Percentiles rank a stretch among this genome's conserved stretches.
These are phyloP conservation scores for Megaceryle alcyon DNA, from an alignment of 2,797 vertebrate species.

Conservation along the genomic window DNA sequence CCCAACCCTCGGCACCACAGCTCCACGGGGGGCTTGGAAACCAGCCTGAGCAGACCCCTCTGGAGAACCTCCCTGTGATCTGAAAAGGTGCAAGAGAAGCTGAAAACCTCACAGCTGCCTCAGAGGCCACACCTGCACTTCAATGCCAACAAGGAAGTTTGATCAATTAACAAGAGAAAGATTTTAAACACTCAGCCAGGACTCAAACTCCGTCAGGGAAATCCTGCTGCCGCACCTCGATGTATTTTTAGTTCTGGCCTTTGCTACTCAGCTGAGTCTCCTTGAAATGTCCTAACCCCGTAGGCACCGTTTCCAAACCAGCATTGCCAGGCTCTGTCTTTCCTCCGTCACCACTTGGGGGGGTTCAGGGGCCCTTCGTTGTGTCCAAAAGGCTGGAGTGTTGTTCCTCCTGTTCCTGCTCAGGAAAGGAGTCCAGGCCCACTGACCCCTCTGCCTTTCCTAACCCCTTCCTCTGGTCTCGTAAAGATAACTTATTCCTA, in stretches of 20 bases:
- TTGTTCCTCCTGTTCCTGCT: not conserved
- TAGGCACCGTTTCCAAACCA: accelerated
- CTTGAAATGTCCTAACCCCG: accelerated
- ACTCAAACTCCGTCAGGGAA: not conserved
- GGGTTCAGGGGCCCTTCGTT: not conserved
- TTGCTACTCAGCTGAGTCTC: not conserved
- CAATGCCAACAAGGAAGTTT: accelerated
- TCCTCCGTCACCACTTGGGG: not conserved
- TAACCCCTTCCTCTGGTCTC: not conserved
- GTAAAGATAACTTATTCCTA: not conserved
- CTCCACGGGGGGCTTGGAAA: too few species aligned
- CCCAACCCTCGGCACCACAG: too few species aligned
- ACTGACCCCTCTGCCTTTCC: not conserved
- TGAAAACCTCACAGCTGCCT: not conserved
- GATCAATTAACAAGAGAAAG: not conserved
- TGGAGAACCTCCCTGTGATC: accelerated
- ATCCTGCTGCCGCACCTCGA: not conserved
- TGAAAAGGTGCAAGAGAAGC: accelerated
- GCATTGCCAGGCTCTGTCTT: not conserved
- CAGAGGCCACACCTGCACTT: accelerated
- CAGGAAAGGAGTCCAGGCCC: not conserved
- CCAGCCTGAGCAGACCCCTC: not conserved
- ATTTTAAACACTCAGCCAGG: not conserved
- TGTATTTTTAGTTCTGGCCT: not conserved
- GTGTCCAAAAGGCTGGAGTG: not conserved